Evolutionary conservation across 1,140 invertebrate species (phyloP).

Genomic region (Drosophila kurseongensis): DNA sequence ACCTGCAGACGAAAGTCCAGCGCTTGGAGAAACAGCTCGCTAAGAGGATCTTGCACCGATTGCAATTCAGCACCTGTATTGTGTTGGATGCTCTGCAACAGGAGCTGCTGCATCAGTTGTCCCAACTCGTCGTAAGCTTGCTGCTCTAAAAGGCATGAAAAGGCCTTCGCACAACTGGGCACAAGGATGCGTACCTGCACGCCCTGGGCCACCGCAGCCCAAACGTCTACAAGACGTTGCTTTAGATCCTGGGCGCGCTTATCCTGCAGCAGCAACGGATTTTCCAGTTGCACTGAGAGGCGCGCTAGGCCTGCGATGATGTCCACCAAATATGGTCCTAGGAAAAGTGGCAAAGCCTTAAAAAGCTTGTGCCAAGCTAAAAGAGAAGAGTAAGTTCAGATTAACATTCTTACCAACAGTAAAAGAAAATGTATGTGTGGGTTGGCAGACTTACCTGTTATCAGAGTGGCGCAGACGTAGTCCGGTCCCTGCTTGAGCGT

Average conservation of each 20-base stretch:
- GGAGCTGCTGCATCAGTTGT: slow-evolving; percentile 89
- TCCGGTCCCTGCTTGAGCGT: slow-evolving; percentile 85
- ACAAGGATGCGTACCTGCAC: slow-evolving; percentile 91
- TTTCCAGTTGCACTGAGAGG: slow-evolving; percentile 60
- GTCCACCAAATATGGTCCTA: slow-evolving; percentile 93
- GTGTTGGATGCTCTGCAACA: slow-evolving; percentile 89
- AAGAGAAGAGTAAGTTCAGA: not conserved
- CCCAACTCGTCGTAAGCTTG: slow-evolving; percentile 87
- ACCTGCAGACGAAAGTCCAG: slow-evolving; percentile 88
- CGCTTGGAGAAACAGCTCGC: slow-evolving; percentile 90
- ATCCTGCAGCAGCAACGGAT: slow-evolving; percentile 60
- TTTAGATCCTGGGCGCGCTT: slow-evolving; percentile 86
- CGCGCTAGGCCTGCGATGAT: slow-evolving; percentile 87
- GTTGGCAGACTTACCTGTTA: slow-evolving; percentile 86
- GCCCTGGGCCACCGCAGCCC: slow-evolving; percentile 88
- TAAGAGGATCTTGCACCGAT: slow-evolving; percentile 88
- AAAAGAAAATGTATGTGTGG: too few species aligned
- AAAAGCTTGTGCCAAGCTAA: slow-evolving; percentile 90
- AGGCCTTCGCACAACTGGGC: slow-evolving; percentile 89
- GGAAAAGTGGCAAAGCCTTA: slow-evolving; percentile 91
- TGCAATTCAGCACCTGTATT: slow-evolving; percentile 87
- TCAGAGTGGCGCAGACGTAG: slow-evolving; percentile 86
- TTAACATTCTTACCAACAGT: not conserved
- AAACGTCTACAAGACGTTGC: slow-evolving; percentile 87
- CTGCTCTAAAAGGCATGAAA: slow-evolving; percentile 87